Conservation (phyloP, 2,797 vertebrate genomes). For the Sebastes alutus region DNA sequence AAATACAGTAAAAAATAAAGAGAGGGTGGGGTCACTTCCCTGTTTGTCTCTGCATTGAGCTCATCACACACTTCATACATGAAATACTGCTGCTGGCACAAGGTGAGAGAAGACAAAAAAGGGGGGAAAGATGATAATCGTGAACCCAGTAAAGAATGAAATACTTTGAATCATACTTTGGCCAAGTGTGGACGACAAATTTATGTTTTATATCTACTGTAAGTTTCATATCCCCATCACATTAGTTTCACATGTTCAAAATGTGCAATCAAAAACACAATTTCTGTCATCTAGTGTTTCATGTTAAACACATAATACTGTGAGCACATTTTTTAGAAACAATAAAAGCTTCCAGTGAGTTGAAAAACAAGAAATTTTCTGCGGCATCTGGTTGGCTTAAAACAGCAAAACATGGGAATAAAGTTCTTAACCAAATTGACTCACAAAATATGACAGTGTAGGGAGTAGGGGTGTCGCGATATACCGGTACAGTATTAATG, state of each 20-base stretch:
- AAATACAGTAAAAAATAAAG: constrained; percentile 46
- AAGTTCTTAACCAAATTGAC: no score
- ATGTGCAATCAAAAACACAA: neutral
- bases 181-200: neutral
- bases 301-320: neutral
- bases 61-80: constrained; percentile 16
- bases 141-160: neutral
- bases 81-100: constrained; percentile 1
- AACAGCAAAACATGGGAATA: neutral
- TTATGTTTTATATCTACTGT: neutral
- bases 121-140: neutral
- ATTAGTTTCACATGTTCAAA: constrained; percentile 2
- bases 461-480: no score
- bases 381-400: neutral
- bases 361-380: no score
- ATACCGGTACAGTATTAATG: no score
- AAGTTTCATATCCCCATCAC: neutral
- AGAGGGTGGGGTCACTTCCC: constrained; percentile 49
- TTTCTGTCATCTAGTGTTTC: neutral
- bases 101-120: neutral
- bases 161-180: neutral
- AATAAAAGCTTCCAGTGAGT: no score
- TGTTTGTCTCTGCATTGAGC: constrained; percentile 46
- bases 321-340: neutral
- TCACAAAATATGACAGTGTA: no score